Conservation (phyloP, 1,140 invertebrate species). For the Drosophila sp. region DNA sequence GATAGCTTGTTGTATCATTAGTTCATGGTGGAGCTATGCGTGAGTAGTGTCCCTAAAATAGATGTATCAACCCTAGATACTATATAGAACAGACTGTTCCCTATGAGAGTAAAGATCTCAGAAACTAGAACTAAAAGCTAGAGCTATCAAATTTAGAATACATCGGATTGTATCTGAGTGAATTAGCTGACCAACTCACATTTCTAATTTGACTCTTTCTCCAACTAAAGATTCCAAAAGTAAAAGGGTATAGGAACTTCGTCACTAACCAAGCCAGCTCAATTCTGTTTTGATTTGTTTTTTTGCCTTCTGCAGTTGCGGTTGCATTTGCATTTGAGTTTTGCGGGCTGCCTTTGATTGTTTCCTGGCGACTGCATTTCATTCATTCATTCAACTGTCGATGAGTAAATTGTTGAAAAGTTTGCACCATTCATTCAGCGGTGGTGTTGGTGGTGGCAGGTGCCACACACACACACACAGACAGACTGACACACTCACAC, state of each 20-base stretch:
- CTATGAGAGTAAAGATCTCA: too few species aligned
- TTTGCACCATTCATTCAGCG: conserved; percentile 23
- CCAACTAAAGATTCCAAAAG: too few species aligned
- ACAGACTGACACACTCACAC: conserved; percentile 41
- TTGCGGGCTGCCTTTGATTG: conserved; percentile 60
- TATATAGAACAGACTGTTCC: too few species aligned
- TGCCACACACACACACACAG: neutral
- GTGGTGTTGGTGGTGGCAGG: conserved; percentile 4
- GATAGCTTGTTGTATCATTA: too few species aligned
- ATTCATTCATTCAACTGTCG: conserved; percentile 59
- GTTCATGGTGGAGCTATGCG: too few species aligned
- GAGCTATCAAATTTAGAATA: too few species aligned
- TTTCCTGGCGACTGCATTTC: conserved; percentile 63
- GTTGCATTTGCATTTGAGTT: conserved; percentile 59
- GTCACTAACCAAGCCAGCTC: neutral
- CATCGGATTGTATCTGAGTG: too few species aligned
- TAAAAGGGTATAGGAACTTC: neutral
- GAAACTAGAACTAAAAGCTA: too few species aligned
- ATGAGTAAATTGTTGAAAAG: conserved; percentile 61
- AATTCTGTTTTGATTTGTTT: neutral
- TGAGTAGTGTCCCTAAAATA: too few species aligned
- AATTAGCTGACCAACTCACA: too few species aligned
- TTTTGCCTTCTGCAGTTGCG: conserved; percentile 38
- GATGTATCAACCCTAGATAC: too few species aligned
- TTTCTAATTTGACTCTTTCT: too few species aligned